Conservation (phyloP, 2,113 vertebrate species). For the Poecile atricapillus region DNA sequence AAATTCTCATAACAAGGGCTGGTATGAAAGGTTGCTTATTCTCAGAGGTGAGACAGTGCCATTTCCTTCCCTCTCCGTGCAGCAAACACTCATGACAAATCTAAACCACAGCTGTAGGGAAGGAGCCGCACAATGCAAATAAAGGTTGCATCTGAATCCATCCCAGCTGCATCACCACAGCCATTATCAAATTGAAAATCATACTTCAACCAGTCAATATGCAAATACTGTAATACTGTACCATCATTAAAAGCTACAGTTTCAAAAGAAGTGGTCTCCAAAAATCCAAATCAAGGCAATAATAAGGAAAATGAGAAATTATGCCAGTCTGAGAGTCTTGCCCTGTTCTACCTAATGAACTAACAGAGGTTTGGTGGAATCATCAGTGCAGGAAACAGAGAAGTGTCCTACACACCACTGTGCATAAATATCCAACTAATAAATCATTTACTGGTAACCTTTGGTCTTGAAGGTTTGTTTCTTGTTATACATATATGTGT, state of each 20-base stretch:
- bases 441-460: background rate
- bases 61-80: conserved; percentile 58
- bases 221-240: background rate
- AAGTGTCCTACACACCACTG: background rate
- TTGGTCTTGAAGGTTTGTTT: background rate
- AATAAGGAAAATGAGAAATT: background rate
- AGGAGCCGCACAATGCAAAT: conserved; percentile 49
- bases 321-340: rapidly evolving
- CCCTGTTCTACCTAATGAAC: background rate
- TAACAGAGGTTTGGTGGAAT: background rate
- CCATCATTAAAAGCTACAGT: background rate
- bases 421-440: background rate
- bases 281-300: background rate
- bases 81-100: conserved; percentile 32
- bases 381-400: background rate
- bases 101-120: conserved; percentile 38
- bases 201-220: background rate
- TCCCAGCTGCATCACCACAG: background rate
- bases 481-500: background rate
- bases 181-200: background rate
- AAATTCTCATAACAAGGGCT: conserved; percentile 49
- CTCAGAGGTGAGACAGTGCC: conserved; percentile 44
- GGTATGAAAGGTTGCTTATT: conserved; percentile 24
- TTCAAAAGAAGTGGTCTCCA: conserved; percentile 13
- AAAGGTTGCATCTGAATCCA: conserved; percentile 36